phyloP scores from a whole-genome alignment of 2,888 invertebrate species.

The Caenorhabditis drosophilae region DNA sequence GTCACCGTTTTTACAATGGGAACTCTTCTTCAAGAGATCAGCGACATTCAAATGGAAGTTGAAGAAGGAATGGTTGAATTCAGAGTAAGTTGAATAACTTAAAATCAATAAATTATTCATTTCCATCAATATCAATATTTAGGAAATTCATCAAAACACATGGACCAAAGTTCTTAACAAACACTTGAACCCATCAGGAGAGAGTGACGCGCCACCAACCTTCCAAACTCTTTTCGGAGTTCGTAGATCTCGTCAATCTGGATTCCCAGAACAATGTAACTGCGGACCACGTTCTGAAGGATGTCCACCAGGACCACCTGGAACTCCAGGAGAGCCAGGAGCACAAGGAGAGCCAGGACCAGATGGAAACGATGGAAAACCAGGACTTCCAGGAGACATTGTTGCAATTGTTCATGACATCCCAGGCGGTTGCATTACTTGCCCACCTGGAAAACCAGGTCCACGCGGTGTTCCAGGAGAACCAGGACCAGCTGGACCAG shows the following conservation, averaged over 20 bases:
- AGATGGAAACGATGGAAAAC: slow-evolving; percentile 45
- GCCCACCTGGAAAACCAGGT: slow-evolving; percentile 47
- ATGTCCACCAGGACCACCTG: slow-evolving; percentile 54
- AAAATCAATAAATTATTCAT: neutral
- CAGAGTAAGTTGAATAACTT: slow-evolving; percentile 28
- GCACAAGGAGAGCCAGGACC: slow-evolving; percentile 41
- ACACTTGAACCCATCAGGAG: slow-evolving; percentile 42
- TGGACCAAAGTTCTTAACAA: slow-evolving; percentile 41
- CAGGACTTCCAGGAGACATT: slow-evolving; percentile 42
- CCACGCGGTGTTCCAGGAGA: slow-evolving; percentile 45
- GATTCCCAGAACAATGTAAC: slow-evolving; percentile 49
- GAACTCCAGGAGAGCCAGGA: slow-evolving; percentile 49
- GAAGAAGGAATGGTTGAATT: slow-evolving; percentile 48
- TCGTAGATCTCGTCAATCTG: slow-evolving; percentile 42
- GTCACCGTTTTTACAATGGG: slow-evolving; percentile 38
- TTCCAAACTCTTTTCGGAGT: slow-evolving; percentile 49
- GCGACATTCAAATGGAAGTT: slow-evolving; percentile 42
- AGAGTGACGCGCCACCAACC: slow-evolving; percentile 38
- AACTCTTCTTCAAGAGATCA: slow-evolving; percentile 40
- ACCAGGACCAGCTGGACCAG: slow-evolving; percentile 39
- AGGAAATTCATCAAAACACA: slow-evolving; percentile 47
- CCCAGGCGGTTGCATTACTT: slow-evolving; percentile 48
- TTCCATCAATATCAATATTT: neutral
- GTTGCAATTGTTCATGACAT: slow-evolving; percentile 45
- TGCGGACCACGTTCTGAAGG: slow-evolving; percentile 46